A percentile compares a stretch with the other conserved stretches of the same genome.
Conservation (phyloP, 2,888 invertebrate genomes). For the Drosophila kanekoi region DNA sequence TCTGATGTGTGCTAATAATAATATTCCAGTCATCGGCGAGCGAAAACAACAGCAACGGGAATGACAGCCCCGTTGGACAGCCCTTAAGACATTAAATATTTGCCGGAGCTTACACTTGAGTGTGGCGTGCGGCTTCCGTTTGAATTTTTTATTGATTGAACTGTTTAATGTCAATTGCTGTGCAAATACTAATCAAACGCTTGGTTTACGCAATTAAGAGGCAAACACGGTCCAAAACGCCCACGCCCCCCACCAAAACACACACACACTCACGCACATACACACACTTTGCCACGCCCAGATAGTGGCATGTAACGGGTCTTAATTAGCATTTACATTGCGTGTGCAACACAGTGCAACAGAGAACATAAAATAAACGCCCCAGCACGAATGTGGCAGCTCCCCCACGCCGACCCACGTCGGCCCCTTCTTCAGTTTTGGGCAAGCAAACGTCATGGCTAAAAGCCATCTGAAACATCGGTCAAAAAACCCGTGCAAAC, state of each 20-base stretch:
- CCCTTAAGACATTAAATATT: constrained; percentile 63
- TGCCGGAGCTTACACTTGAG: constrained; percentile 64
- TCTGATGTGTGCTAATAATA: constrained; percentile 58
- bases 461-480: constrained; percentile 35
- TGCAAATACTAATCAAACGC: constrained; percentile 76
- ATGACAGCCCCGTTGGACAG: not conserved
- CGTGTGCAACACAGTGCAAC: constrained; percentile 69
- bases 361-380: constrained; percentile 65
- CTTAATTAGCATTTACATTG: constrained; percentile 76
- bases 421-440: constrained; percentile 1
- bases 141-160: constrained; percentile 76
- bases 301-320: constrained; percentile 31
- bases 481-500: constrained; percentile 45
- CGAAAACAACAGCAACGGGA: constrained; percentile 4
- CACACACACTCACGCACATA: constrained; percentile 8
- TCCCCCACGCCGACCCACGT: not conserved
- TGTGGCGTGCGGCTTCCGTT: constrained; percentile 45
- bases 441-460: constrained; percentile 35
- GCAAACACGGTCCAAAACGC: constrained; percentile 41
- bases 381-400: constrained; percentile 33
- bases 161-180: constrained; percentile 75
- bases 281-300: constrained; percentile 39
- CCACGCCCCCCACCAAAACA: not conserved
- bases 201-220: constrained; percentile 74
- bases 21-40: constrained; percentile 54